A percentile compares a stretch with the other conserved stretches of the same genome.
Conservation (phyloP, 2,888 invertebrate species). For the Buathra laborator region DNA sequence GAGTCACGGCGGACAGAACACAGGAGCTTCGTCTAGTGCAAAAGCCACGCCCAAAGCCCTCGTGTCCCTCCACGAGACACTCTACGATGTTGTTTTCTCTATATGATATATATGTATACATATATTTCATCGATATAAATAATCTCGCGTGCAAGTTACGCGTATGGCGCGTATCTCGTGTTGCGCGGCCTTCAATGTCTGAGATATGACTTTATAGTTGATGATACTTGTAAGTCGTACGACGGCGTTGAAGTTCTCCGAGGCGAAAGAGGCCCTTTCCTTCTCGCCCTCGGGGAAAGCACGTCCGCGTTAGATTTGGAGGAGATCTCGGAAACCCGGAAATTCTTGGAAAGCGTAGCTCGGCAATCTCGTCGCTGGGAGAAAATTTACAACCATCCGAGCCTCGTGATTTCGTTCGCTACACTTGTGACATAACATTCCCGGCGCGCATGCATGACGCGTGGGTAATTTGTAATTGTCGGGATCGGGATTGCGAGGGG, state of each 20-base stretch:
- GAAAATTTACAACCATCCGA: slow-evolving; percentile 37
- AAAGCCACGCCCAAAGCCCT: slow-evolving; percentile 67
- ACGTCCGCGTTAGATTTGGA: neutral
- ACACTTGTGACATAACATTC: slow-evolving; percentile 19
- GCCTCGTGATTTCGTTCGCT: slow-evolving; percentile 26
- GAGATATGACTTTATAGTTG: slow-evolving; percentile 11
- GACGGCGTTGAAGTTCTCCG: slow-evolving; percentile 2
- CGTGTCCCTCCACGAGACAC: slow-evolving; percentile 20
- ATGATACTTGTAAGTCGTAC: slow-evolving; percentile 10
- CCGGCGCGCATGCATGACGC: slow-evolving; percentile 25
- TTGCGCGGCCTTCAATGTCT: slow-evolving; percentile 18
- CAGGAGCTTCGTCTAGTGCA: slow-evolving; percentile 32
- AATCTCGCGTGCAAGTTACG: neutral
- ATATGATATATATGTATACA: neutral
- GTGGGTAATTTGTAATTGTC: slow-evolving; percentile 10
- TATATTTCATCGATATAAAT: neutral
- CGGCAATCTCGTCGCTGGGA: slow-evolving; percentile 17
- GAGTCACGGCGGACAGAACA: slow-evolving; percentile 37
- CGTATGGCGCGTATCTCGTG: neutral
- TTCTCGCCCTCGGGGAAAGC: slow-evolving; percentile 21
- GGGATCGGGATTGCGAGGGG: neutral
- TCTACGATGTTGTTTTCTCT: slow-evolving; percentile 1
- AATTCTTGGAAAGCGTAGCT: slow-evolving; percentile 32
- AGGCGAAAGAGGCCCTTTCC: neutral
- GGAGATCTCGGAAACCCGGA: neutral